Evolutionary conservation across 2,797 vertebrate genomes (phyloP).

Genomic region (Falco concolor): DNA sequence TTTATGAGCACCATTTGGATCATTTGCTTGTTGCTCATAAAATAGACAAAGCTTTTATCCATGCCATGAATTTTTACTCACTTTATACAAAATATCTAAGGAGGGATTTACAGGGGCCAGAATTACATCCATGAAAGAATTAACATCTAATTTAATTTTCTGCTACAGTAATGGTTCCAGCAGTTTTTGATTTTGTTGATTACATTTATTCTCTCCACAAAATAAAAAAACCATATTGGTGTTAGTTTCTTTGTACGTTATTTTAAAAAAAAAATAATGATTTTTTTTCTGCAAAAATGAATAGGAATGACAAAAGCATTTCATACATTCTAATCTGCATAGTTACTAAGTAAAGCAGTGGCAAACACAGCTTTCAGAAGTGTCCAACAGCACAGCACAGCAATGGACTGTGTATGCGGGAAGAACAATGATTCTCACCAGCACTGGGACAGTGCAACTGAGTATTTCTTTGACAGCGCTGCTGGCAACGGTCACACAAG

Average conservation of each 20-base stretch:
- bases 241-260: neutral
- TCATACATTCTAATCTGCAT: neutral
- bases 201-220: neutral
- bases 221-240: neutral
- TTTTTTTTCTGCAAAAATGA: neutral
- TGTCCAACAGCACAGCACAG: rapidly evolving
- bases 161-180: slow-evolving; percentile 25
- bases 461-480: neutral
- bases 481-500: neutral
- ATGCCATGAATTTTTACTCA: slow-evolving; percentile 62
- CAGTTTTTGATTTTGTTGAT: slow-evolving; percentile 55
- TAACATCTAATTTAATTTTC: slow-evolving; percentile 65
- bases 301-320: neutral
- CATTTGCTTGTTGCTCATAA: slow-evolving; percentile 61
- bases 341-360: neutral
- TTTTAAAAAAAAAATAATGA: neutral
- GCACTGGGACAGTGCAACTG: neutral
- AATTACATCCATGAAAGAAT: slow-evolving; percentile 57
- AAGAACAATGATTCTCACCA: neutral
- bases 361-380: neutral
- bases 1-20: slow-evolving; percentile 61
- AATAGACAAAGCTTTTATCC: slow-evolving; percentile 60
- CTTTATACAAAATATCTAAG: slow-evolving; percentile 67
- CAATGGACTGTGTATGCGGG: neutral
- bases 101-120: slow-evolving; percentile 57